Evolutionary conservation across 1,140 invertebrate species (phyloP), one percentile per base, ranked within the genome.

Genomic region (Meloidogyne floridensis): DNA sequence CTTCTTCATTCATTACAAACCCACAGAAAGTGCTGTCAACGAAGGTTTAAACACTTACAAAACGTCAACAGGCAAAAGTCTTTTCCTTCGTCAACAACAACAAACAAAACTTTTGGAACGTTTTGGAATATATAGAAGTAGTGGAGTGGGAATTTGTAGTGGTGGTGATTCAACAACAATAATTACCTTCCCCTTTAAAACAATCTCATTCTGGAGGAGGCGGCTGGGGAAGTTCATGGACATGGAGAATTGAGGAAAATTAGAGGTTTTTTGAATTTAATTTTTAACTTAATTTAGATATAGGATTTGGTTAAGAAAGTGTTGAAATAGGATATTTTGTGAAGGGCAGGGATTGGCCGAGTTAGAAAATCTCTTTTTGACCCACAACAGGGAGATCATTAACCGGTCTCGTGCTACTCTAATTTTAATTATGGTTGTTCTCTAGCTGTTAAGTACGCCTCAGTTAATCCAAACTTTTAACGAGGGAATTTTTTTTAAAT

Each of bases 161-260:
- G n/a, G n/a, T n/a, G 3, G 56, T 59, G 56, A 59, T 59, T 13
- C 10, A 13, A 13, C 56, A 59, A 3, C 56, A 59, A 59, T n/a
- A n/a, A n/a, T n/a, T n/a, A n/a, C n/a, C 10, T 59, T 59, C 56
- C 1, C 56, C 56, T 59, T 59, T 59, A 11, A 59, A 59, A 59
- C 56, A 11, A 0, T 59, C 56, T 13, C 13, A 59, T 13, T 11
- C 56, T 13, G 56, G 56, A 0, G 3, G 56, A 3, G 43, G n/a
- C n/a, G n/a, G n/a, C n/a, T n/a, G n/a, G n/a, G n/a, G 72, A 82
- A 18, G 75, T 87, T 6, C 80, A 87, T 32, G 82, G 82, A n/a
- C 89, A 86, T 56, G 59, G 85, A 9, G 84, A 87, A 15, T 69
- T 87, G 42, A 70, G 82, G 18, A 86, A 83, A 65, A 88, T 87